Evolutionary conservation across 1,140 invertebrate species (phyloP).

Genomic region (Ips typographus): DNA sequence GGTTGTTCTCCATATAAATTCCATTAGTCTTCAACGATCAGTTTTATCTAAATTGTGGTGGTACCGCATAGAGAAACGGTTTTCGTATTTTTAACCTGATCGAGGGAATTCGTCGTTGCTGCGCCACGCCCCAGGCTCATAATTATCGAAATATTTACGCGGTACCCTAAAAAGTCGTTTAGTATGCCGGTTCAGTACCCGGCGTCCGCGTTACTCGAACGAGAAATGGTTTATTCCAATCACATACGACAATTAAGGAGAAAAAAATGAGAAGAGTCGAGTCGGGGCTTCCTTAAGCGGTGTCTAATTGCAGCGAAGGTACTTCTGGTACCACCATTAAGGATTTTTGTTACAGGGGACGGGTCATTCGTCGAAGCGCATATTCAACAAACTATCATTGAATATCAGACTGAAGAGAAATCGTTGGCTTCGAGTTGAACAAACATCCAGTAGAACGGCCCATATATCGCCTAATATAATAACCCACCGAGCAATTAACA

Average conservation of each 20-base stretch:
- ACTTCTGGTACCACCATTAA: conserved; percentile 6
- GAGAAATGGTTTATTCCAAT: conserved; percentile 8
- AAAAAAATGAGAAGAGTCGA: not conserved
- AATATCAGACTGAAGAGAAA: not conserved
- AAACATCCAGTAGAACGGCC: not conserved
- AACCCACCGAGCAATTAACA: conserved; percentile 4
- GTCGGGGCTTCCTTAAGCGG: not conserved
- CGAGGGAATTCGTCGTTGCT: conserved; percentile 3
- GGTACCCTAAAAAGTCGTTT: not conserved
- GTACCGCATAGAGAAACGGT: too few relatives aligned
- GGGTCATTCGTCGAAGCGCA: not conserved
- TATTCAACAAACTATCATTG: not conserved
- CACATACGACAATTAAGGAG: conserved; percentile 14
- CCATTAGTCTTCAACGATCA: too few relatives aligned
- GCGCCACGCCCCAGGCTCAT: not conserved
- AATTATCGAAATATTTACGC: conserved; percentile 1
- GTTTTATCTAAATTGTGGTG: too few relatives aligned
- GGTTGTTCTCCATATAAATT: too few relatives aligned
- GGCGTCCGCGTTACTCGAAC: not conserved
- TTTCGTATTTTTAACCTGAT: not conserved
- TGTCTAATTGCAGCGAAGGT: conserved; percentile 3
- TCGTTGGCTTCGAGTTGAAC: not conserved
- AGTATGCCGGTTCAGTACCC: conserved; percentile 3
- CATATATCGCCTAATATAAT: conserved; percentile 6
- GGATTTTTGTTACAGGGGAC: not conserved